These are phyloP conservation scores for Pediacus dermestoides DNA, from an alignment of 2,888 invertebrate species.

Conservation along the genomic window DNA sequence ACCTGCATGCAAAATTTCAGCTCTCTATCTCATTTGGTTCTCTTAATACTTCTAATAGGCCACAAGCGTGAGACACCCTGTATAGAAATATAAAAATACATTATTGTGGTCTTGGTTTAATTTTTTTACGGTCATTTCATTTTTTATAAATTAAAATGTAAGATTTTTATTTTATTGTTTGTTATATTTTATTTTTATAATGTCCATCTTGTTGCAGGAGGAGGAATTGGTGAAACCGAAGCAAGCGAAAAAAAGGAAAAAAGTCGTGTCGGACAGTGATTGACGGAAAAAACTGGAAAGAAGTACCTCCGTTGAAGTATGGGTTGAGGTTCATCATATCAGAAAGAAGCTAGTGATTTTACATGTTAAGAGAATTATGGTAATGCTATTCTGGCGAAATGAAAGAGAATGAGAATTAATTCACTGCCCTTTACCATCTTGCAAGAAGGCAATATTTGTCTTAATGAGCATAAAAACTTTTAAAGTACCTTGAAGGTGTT, in stretches of 20 bases:
- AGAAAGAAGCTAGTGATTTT: conserved; percentile 30
- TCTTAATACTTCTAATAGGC: too few species aligned
- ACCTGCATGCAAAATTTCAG: too few species aligned
- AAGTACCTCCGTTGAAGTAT: conserved; percentile 17
- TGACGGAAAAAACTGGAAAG: conserved; percentile 55
- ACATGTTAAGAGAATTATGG: conserved; percentile 2
- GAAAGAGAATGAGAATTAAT: too few species aligned
- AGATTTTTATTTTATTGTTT: conserved; percentile 9
- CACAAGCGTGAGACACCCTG: too few species aligned
- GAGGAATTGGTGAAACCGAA: conserved; percentile 90
- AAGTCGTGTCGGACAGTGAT: conserved; percentile 89
- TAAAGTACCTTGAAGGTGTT: conserved; percentile 33
- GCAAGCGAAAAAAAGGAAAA: conserved; percentile 88
- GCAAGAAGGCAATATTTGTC: conserved; percentile 31
- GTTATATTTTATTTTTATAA: conserved; percentile 9
- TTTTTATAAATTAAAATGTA: conserved; percentile 1
- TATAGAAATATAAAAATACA: too few species aligned
- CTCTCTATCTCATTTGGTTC: too few species aligned
- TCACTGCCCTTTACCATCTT: conserved; percentile 39
- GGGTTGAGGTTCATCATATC: conserved; percentile 28
- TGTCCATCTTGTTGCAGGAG: conserved; percentile 59
- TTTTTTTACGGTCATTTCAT: too few species aligned
- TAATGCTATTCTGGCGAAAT: not conserved
- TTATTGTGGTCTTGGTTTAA: too few species aligned
- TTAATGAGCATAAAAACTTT: conserved; percentile 24